phyloP scores from a whole-genome alignment of 2,888 invertebrate genomes.

The Polydesmus complanatus region DNA sequence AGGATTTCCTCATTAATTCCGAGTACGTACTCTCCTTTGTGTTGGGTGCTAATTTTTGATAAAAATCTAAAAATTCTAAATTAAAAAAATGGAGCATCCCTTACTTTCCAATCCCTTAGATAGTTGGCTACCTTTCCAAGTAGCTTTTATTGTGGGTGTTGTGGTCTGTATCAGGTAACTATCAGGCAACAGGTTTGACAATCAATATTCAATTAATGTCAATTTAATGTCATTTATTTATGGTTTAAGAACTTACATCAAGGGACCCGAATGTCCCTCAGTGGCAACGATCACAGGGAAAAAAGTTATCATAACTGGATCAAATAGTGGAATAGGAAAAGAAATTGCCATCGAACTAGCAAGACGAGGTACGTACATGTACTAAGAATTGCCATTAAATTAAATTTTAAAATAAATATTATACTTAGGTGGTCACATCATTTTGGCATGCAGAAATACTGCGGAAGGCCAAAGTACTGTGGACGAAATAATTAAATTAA shows the following conservation, averaged over 20 bases:
- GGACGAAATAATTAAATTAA: not conserved
- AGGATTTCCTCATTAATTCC: too few species aligned
- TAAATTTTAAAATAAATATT: not conserved
- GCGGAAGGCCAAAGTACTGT: slow-evolving; percentile 1
- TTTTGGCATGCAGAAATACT: slow-evolving; percentile 12
- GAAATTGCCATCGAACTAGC: slow-evolving; percentile 13
- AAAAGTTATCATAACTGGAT: slow-evolving; percentile 14
- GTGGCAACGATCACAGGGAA: slow-evolving; percentile 5
- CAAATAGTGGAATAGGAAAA: slow-evolving; percentile 13
- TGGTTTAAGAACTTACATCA: slow-evolving; percentile 14
- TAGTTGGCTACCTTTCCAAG: slow-evolving; percentile 14
- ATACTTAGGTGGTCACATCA: slow-evolving; percentile 7
- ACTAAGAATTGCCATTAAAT: not conserved
- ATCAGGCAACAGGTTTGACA: not conserved
- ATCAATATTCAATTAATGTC: not conserved
- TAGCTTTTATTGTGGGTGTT: slow-evolving; percentile 13
- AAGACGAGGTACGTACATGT: slow-evolving; percentile 2
- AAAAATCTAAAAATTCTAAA: too few species aligned
- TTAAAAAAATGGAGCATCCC: not conserved
- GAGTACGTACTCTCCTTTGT: too few species aligned
- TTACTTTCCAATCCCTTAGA: slow-evolving; percentile 10
- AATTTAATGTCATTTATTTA: not conserved
- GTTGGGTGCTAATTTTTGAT: too few species aligned
- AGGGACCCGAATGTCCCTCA: slow-evolving; percentile 12
- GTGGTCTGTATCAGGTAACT: slow-evolving; percentile 13